Percentiles rank a stretch among this genome's conserved stretches.
Evolutionary conservation across 2,888 invertebrate genomes (phyloP).

Genomic region (Emmelina monodactyla): DNA sequence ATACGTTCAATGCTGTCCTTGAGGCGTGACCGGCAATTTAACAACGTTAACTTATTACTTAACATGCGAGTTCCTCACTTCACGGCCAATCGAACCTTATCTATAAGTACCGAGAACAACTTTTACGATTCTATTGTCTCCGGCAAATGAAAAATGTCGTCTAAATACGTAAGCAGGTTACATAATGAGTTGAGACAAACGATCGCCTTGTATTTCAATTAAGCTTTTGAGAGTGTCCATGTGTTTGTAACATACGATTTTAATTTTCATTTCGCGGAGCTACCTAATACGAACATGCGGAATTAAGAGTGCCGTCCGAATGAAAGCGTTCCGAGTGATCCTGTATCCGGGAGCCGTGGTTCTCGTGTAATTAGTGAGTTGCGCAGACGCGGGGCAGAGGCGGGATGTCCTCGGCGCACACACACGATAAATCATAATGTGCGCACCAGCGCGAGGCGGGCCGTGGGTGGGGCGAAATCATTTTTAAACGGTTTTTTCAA

Average conservation of each 20-base stretch:
- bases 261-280: too few species aligned
- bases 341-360: background rate
- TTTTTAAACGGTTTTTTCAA: conserved; percentile 66
- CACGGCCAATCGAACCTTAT: too few species aligned
- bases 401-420: conserved; percentile 45
- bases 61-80: background rate
- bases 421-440: conserved; percentile 59
- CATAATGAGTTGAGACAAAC: too few species aligned
- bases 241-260: too few species aligned
- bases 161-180: too few species aligned
- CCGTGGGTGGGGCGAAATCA: conserved; percentile 56
- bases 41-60: conserved; percentile 27
- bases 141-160: background rate
- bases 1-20: conserved; percentile 56
- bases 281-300: too few species aligned
- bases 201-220: too few species aligned
- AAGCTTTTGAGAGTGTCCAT: too few species aligned
- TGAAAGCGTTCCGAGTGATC: too few species aligned
- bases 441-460: conserved; percentile 55
- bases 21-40: conserved; percentile 49
- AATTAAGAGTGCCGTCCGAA: too few species aligned
- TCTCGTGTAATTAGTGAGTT: conserved; percentile 41
- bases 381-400: conserved; percentile 35
- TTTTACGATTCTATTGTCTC: background rate
- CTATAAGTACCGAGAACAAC: too few species aligned